Percentiles rank a stretch among this genome's conserved stretches.
Conservation (phyloP, 2,888 invertebrate species). For the Hybos culiciformis region DNA sequence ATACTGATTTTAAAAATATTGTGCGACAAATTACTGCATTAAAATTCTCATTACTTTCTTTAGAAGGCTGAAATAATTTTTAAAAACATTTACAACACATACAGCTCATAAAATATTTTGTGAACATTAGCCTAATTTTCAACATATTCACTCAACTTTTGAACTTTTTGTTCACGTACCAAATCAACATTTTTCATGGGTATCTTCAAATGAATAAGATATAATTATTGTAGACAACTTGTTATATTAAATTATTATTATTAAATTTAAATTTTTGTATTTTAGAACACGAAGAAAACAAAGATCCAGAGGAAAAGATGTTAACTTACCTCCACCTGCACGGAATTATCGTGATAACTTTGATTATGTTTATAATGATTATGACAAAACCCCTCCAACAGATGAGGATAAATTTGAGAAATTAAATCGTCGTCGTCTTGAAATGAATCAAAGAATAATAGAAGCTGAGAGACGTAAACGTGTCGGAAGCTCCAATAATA, state of each 20-base stretch:
- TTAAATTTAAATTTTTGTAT: neutral
- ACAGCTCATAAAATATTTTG: too few species aligned
- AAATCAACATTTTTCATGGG: too few species aligned
- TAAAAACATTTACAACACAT: too few species aligned
- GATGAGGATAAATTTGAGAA: slow-evolving; percentile 35
- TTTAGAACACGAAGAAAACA: slow-evolving; percentile 36
- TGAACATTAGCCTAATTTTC: too few species aligned
- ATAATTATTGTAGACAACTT: too few species aligned
- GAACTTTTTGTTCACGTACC: too few species aligned
- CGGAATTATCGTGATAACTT: slow-evolving; percentile 21
- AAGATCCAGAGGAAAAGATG: slow-evolving; percentile 35
- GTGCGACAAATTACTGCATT: too few species aligned
- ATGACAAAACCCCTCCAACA: slow-evolving; percentile 20
- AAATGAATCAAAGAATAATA: slow-evolving; percentile 34
- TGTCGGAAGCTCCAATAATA: slow-evolving; percentile 9
- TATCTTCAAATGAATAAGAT: too few species aligned
- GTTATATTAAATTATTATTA: neutral
- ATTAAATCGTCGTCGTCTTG: slow-evolving; percentile 31
- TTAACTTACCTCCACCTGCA: slow-evolving; percentile 15
- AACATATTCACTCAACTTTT: too few species aligned
- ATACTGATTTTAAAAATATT: too few species aligned
- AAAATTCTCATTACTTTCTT: too few species aligned
- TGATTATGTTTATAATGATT: slow-evolving; percentile 25
- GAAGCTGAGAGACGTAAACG: slow-evolving; percentile 29
- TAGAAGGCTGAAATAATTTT: too few species aligned